phyloP scores from a whole-genome alignment of 2,888 invertebrate genomes.

The Ichneumoninae sp. region DNA sequence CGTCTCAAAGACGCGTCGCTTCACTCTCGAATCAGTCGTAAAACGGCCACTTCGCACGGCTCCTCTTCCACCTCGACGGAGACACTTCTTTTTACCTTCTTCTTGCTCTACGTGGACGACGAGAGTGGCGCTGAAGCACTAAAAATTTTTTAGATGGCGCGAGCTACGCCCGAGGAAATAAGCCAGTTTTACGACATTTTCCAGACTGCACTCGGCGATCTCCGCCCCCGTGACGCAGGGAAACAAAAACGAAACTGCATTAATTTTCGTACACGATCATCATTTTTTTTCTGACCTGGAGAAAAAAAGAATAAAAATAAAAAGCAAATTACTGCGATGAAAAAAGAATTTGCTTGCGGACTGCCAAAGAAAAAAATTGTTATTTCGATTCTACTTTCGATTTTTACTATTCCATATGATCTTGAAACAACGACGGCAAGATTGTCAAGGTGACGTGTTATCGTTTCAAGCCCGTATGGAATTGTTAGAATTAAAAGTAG shows the following conservation, averaged over 20 bases:
- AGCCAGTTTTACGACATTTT: neutral
- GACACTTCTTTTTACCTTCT: neutral
- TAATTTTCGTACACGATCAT: neutral
- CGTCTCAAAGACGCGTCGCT: slow-evolving; percentile 13
- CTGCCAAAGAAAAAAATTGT: too few species aligned
- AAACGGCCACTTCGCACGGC: slow-evolving; percentile 3
- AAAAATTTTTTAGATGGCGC: slow-evolving; percentile 1
- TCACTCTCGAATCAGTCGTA: slow-evolving; percentile 34
- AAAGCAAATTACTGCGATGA: too few species aligned
- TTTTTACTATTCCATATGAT: too few species aligned
- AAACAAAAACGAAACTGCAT: neutral
- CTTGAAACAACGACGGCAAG: too few species aligned
- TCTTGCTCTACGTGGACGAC: neutral
- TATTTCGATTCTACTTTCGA: too few species aligned
- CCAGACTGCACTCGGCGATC: neutral
- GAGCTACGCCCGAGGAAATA: neutral
- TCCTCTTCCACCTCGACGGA: neutral
- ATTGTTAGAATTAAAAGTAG: too few species aligned
- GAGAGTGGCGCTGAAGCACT: neutral
- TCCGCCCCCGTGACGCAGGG: neutral
- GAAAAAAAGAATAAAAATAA: neutral
- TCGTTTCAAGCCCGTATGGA: too few species aligned
- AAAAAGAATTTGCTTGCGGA: too few species aligned
- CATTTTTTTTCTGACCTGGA: neutral
- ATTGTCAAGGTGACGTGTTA: too few species aligned